Evolutionary conservation across 2,113 vertebrate genomes (phyloP).

Genomic region (Labrus mixtus): DNA sequence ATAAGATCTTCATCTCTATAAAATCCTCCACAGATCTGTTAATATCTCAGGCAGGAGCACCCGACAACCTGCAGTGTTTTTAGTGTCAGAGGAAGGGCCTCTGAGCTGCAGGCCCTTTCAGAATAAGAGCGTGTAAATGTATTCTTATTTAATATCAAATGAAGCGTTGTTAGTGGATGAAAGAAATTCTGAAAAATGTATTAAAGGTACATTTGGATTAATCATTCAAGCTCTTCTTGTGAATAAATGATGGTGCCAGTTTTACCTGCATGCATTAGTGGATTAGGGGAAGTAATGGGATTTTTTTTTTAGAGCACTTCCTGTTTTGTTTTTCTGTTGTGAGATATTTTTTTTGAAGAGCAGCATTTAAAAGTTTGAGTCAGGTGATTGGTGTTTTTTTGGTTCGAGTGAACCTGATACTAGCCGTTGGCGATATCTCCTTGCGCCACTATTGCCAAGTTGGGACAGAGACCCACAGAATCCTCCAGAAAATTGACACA

Average conservation of each 20-base stretch:
- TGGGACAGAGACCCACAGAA: constrained; percentile 75
- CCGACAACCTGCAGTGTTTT: not conserved
- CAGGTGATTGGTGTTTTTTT: constrained; percentile 66
- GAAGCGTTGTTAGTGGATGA: constrained; percentile 60
- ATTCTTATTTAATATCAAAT: constrained; percentile 79
- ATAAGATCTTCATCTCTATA: not conserved
- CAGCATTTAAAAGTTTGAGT: constrained; percentile 34
- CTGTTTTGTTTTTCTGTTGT: constrained; percentile 40
- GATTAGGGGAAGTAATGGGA: constrained; percentile 43
- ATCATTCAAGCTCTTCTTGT: constrained; percentile 78
- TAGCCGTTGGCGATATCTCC: constrained; percentile 82
- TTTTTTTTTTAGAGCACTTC: constrained; percentile 43
- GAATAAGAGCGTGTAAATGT: constrained; percentile 68
- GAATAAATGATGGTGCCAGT: constrained; percentile 79
- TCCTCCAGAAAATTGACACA: constrained; percentile 48
- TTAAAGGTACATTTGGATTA: constrained; percentile 79
- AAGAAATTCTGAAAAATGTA: constrained; percentile 75
- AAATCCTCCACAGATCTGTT: not conserved
- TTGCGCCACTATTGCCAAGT: constrained; percentile 78
- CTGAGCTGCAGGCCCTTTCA: constrained; percentile 43
- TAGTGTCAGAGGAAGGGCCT: constrained; percentile 34
- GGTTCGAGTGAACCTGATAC: constrained; percentile 85
- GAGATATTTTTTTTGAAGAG: not conserved
- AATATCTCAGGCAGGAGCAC: constrained; percentile 6
- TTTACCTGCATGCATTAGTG: constrained; percentile 77